Base-by-base conservation (phyloP, 1,140 invertebrate genomes). In the Drosophila lini region DNA sequence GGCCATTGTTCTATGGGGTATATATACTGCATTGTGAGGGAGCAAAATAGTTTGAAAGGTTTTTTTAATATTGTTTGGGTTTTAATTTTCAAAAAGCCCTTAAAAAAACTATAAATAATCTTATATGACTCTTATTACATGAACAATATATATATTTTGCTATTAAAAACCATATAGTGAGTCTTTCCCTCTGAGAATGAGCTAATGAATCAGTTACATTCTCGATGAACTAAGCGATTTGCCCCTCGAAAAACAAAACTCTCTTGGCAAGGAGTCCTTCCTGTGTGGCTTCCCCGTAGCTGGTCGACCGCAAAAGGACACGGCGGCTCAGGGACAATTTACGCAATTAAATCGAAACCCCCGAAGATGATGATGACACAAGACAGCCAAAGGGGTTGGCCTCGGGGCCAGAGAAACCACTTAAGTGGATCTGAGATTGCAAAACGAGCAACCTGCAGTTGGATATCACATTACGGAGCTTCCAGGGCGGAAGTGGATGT, bases 341-440 rank as follows among this genome's bases (percentile, higher is more conserved):
- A 45, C 57, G 55, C 63, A 62, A 76, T 80, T 78, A 55, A 60
- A 81, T 77, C 53, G 47, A 47, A 50, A 44, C 32, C 59, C 59
- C 59, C 44, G 32, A 16, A 50, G 36, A 42, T 48, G 62, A 41
- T 38, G 61, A 25, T 32, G 52, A 55, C 42, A 58, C 68, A n/a
- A 45, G 65, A 15, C 52, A 44, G 45, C 68, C 28, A 53, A 56
- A 55, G 62, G 68, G 55, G 65, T 78, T 76, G 60, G 42, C 56
- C 28, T 34, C 13, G 47, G 10, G 65, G 47, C 47, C 47, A 80
- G 28, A 57, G 83, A 86, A 86, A 89, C 80, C 84, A 74, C 76
- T 83, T 88, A 83, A 86, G 80, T 86, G 63, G 71, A 74, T 47
- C 57, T 15, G 79, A 62, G 82, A 86, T 86, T 86, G 73, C 44